Conservation (phyloP, 92 coral and sea anemone genomes). For the Epizoanthus ramosus region DNA sequence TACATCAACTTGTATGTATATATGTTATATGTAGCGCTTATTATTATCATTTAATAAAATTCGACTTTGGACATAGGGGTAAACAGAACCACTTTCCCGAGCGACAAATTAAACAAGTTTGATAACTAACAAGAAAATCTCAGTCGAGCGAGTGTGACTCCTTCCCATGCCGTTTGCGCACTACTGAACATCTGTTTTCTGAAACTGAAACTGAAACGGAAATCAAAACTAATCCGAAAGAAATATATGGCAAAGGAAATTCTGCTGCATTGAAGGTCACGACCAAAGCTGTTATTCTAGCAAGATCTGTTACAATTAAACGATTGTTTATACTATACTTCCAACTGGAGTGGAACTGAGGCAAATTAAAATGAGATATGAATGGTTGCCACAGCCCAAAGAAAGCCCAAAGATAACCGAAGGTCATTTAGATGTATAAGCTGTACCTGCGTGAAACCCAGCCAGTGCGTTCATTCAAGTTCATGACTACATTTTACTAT, state of each 20-base stretch:
- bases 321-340: constrained; percentile 34
- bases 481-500: too few species aligned
- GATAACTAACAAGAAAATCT: too few species aligned
- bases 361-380: neutral
- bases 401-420: neutral
- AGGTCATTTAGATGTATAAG: too few species aligned
- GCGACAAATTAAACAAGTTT: too few species aligned
- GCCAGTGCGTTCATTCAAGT: too few species aligned
- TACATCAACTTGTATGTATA: too few species aligned
- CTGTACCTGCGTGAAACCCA: too few species aligned
- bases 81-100: too few species aligned
- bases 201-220: constrained; percentile 7
- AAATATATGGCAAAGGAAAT: constrained; percentile 14
- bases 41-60: too few species aligned
- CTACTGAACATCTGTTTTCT: neutral
- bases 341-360: neutral
- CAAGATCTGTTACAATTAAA: constrained; percentile 38
- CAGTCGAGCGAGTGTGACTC: neutral
- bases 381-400: neutral
- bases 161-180: neutral
- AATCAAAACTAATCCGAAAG: constrained; percentile 5
- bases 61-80: too few species aligned
- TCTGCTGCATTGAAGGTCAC: constrained; percentile 22
- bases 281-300: constrained; percentile 42
- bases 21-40: too few species aligned